Conservation (phyloP, 2,113 vertebrate species). For the Pionites leucogaster region DNA sequence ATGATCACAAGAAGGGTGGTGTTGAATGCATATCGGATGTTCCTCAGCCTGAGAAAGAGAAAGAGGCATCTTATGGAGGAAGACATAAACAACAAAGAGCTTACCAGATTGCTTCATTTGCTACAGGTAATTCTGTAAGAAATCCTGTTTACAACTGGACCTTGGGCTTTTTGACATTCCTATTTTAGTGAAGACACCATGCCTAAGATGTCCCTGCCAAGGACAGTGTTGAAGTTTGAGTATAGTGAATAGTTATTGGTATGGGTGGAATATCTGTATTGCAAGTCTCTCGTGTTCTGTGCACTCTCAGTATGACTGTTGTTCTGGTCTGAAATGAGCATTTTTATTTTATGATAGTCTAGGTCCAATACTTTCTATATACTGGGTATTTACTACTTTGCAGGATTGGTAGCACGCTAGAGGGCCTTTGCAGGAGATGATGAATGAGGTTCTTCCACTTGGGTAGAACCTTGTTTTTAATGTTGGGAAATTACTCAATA, state of each 20-base stretch:
- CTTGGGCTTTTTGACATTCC: background rate
- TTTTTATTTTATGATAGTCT: background rate
- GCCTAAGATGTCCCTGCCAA: background rate
- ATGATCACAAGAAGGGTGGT: constrained; percentile 87
- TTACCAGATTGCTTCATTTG: background rate
- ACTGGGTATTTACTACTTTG: background rate
- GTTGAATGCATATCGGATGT: constrained; percentile 92
- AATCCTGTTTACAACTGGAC: background rate
- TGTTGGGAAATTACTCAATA: background rate
- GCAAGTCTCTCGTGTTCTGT: background rate
- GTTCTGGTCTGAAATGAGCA: background rate
- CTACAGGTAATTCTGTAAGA: background rate
- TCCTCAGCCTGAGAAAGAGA: constrained; percentile 82
- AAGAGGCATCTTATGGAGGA: background rate
- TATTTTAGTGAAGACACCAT: background rate
- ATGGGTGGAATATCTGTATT: background rate
- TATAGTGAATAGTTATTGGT: background rate
- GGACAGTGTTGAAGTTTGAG: background rate
- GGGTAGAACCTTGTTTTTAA: background rate
- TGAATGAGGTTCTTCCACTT: background rate
- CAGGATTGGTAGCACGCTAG: background rate
- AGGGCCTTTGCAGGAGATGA: background rate
- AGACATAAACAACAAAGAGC: background rate
- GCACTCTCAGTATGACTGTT: background rate
- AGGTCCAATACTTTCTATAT: background rate